phyloP scores from a whole-genome alignment of 2,888 invertebrate species.

The Zygaena filipendulae region DNA sequence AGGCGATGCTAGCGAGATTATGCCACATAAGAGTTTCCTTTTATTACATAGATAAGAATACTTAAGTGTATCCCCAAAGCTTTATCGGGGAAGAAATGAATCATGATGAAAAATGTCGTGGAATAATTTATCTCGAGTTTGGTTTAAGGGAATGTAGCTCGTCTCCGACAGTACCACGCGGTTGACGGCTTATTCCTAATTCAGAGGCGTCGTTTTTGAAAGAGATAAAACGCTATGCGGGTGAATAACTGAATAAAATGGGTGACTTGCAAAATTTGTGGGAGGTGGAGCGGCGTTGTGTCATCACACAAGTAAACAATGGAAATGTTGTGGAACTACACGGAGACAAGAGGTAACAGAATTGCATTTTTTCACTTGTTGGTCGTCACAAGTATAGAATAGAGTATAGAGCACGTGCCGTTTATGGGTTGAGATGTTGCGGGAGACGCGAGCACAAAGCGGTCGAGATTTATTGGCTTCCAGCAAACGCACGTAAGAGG shows the following conservation, averaged over 20 bases:
- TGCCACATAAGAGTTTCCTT: too few relatives aligned
- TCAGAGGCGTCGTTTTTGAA: slow-evolving; percentile 44
- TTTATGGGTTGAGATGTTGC: slow-evolving; percentile 51
- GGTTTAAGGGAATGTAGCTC: slow-evolving; percentile 47
- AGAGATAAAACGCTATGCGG: slow-evolving; percentile 37
- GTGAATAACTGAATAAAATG: slow-evolving; percentile 51
- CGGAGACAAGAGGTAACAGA: too few relatives aligned
- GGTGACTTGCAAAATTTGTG: slow-evolving; percentile 31
- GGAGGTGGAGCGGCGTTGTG: slow-evolving; percentile 21
- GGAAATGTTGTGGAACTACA: too few relatives aligned
- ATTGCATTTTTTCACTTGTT: slow-evolving; percentile 45
- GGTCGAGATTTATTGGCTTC: slow-evolving; percentile 46
- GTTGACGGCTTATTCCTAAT: slow-evolving; percentile 51
- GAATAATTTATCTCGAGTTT: slow-evolving; percentile 60
- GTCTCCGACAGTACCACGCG: slow-evolving; percentile 35
- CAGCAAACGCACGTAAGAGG: slow-evolving; percentile 43
- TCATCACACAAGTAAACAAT: slow-evolving; percentile 24
- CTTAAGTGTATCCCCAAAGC: too few relatives aligned
- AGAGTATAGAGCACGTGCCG: slow-evolving; percentile 46
- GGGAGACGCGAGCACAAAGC: slow-evolving; percentile 40
- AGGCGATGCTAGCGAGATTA: too few relatives aligned
- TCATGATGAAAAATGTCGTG: slow-evolving; percentile 55
- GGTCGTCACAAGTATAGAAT: slow-evolving; percentile 42
- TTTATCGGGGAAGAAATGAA: slow-evolving; percentile 37
- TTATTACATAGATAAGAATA: too few relatives aligned